Base-by-base conservation (phyloP, 92 coral and sea anemone species). In the Siderastrea siderea region DNA sequence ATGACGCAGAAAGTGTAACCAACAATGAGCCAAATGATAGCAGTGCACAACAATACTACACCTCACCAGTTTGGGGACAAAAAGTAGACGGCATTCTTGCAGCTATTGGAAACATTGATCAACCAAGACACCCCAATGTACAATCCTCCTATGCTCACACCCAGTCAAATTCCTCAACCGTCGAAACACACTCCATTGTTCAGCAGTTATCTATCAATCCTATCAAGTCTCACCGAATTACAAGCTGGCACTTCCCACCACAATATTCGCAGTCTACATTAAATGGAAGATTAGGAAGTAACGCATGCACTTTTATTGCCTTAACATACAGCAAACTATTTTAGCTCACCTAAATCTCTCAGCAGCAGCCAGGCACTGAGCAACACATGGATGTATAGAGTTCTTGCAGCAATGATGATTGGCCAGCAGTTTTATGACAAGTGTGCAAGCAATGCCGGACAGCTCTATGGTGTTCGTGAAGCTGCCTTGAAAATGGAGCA, bases 181-280 rank as follows among this genome's bases (percentile, higher is more conserved):
- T 71, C n/a, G 59, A 71, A 71, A 16, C n/a, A 11, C 14, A 71
- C n/a, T 13, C 76, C 14, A 57, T 71, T 71, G 76, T 48, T 71
- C 76, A 71, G 14, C 76, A 71, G n/a, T 19, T 71, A 48, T 71
- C 75, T 71, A 47, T 46, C 4, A 3, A 19, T 71, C 75, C 75
- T 7, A 71, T 58, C 76, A 71, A 16, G n/a, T 71, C 43, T 38
- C 48, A 71, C 57, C 19, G 58, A 71, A 48, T 71, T 58, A 71
- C 76, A 71, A 71, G 76, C 76, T 71, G 76, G 76, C 76, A 71
- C 76, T 48, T 71, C 14, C 76, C 76, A 71, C 44, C 76, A 48
- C 76, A 71, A 38, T 71, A 71, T 48, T 71, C 76, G 48, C 76
- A 71, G 48, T 71, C 76, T 47, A 71, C 58, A 47, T 4, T 71